Conservation (phyloP, 2,113 vertebrate genomes). For the Motacilla tschutschensis region DNA sequence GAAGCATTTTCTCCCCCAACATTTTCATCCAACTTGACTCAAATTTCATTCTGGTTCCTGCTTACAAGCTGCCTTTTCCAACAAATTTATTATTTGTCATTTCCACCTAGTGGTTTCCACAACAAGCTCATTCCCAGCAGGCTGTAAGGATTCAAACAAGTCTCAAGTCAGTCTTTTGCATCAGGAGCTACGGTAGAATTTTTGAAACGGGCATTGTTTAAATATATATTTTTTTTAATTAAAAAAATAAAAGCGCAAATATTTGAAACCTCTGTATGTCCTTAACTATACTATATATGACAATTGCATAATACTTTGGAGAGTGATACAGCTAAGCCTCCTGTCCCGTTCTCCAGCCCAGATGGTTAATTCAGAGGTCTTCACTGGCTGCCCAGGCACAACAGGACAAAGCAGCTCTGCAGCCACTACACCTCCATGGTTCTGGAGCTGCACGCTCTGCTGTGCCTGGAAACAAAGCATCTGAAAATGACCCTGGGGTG, state of each 20-base stretch:
- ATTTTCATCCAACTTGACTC: slow-evolving; percentile 23
- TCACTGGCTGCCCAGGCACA: background rate
- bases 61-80: background rate
- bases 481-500: background rate
- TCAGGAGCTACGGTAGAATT: background rate
- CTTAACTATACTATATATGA: background rate
- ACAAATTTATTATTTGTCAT: slow-evolving; percentile 22
- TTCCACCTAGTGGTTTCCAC: slow-evolving; percentile 6
- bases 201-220: background rate
- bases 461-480: background rate
- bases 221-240: background rate
- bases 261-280: background rate
- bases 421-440: background rate
- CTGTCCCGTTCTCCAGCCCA: background rate
- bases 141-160: background rate
- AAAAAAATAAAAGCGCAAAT: background rate
- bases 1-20: background rate
- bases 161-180: background rate
- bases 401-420: background rate
- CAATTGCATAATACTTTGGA: background rate
- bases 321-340: background rate
- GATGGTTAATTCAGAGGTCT: background rate
- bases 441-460: background rate
- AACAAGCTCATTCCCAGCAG: background rate
- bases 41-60: background rate